Conservation (phyloP, 64 coral and sea anemone species). For the Orbicella faveolata region DNA sequence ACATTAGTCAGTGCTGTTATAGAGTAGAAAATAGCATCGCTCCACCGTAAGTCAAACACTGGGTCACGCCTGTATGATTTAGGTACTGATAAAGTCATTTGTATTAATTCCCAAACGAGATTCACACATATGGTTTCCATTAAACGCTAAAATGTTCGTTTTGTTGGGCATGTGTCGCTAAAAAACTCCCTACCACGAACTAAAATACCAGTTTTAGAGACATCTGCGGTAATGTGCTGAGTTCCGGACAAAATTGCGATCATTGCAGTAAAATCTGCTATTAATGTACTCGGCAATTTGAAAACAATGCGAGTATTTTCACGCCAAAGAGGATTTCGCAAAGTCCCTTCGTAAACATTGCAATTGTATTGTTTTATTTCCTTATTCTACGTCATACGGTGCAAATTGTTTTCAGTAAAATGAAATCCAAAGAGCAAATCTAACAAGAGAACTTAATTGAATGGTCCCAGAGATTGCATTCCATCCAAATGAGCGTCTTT, state of each 20-base stretch:
- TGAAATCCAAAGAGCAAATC: background rate
- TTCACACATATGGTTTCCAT: slow-evolving; percentile 35
- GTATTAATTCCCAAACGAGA: background rate
- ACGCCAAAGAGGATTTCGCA: background rate
- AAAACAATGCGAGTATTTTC: slow-evolving; percentile 14
- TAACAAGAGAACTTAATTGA: background rate
- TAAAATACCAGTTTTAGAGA: slow-evolving; percentile 29
- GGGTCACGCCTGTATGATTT: background rate
- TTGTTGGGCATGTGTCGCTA: slow-evolving; percentile 13
- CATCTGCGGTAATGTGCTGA: slow-evolving; percentile 10
- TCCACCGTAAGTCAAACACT: background rate
- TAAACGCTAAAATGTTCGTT: slow-evolving; percentile 33
- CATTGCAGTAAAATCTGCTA: slow-evolving; percentile 14
- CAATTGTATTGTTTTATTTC: background rate
- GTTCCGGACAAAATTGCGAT: background rate
- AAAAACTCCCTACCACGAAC: slow-evolving; percentile 40
- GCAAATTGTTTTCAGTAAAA: background rate
- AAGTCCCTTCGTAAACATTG: background rate
- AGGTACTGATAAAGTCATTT: background rate
- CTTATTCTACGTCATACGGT: background rate
- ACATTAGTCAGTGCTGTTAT: background rate
- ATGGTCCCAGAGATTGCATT: background rate
- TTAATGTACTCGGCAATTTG: background rate
- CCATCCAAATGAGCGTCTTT: background rate
- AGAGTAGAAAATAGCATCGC: background rate